A percentile compares a stretch with the other conserved stretches of the same genome.
These are phyloP conservation scores for Clarias magur DNA, from an alignment of 2,113 vertebrate species.

Conservation along the genomic window DNA sequence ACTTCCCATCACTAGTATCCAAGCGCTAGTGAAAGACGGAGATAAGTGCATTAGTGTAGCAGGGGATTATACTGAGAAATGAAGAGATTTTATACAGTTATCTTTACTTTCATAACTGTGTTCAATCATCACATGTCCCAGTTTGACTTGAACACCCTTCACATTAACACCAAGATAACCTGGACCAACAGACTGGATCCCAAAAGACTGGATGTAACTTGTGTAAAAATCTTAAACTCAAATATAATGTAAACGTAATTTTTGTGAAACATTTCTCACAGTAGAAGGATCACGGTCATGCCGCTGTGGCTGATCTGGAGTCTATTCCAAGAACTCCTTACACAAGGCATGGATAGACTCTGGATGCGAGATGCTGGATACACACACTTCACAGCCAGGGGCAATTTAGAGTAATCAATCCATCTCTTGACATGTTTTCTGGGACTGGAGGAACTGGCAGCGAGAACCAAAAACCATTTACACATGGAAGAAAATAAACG, in stretches of 20 bases:
- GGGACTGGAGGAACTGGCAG: neutral
- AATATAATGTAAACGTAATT: neutral
- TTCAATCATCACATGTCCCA: too few species aligned
- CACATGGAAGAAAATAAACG: neutral
- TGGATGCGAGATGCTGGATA: neutral
- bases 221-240: too few species aligned
- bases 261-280: neutral
- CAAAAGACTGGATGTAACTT: too few species aligned
- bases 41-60: too few species aligned
- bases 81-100: too few species aligned
- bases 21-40: too few species aligned
- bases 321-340: neutral
- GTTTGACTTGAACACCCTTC: too few species aligned
- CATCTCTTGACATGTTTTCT: neutral
- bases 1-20: too few species aligned
- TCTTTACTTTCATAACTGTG: too few species aligned
- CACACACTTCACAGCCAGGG: neutral
- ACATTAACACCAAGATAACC: too few species aligned
- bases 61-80: too few species aligned
- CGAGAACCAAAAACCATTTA: neutral
- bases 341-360: neutral
- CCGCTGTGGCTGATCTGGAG: neutral
- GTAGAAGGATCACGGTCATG: neutral
- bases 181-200: too few species aligned
- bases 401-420: neutral